Base-by-base conservation (phyloP, 2,113 vertebrate species). In the Oreotrochilus melanogaster region DNA sequence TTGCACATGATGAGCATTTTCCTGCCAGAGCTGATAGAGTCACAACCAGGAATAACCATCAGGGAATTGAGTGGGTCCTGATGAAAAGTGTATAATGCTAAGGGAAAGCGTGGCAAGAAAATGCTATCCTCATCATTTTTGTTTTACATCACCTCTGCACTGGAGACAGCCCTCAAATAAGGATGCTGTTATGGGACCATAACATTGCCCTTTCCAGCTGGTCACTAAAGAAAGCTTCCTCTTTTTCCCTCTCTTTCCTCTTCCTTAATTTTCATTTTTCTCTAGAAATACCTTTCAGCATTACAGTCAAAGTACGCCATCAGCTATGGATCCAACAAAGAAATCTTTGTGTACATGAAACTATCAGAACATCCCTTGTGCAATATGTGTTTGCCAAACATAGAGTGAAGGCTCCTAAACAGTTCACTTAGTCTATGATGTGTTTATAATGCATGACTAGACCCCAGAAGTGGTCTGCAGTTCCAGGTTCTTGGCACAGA, bases 351-450 rank as follows among this genome's bases (percentile, higher is more conserved):
- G 4, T 22, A 7, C 23, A 39, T 10, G 31, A 72, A 69, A 35
- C 45, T 65, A 60, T 57, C 71, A 76, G 58, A 73, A 56, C 23
- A 48, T 57, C 57, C 43, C 65, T 78, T 86, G 71, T 79, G 53
- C 45, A 78, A 71, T 11, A 9, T 5, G 10, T 10, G 5, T 51
- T 51, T 0, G 3, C 53, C 23, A 23, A 39, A 21, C 6, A 0
- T 75, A 33, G 33, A 76, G 1, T 42, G 33, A 50, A 37, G 15
- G 33, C 45, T 85, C 9, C 28, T 65, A 53, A 76, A 62, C 7
- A 61, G 50, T 33, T 72, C 54, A 31, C 27, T 71, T 61, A 18
- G 25, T 78, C 50, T 60, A 1, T 22, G 10, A 11, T 65, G 43
- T 61, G n/a, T 67, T 82, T 56, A n/a, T 69, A 57, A 31, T 73